A percentile compares a stretch with the other conserved stretches of the same genome.
These are phyloP conservation scores for Cherax quadricarinatus DNA, from an alignment of 1,140 invertebrate species.

Conservation along the genomic window DNA sequence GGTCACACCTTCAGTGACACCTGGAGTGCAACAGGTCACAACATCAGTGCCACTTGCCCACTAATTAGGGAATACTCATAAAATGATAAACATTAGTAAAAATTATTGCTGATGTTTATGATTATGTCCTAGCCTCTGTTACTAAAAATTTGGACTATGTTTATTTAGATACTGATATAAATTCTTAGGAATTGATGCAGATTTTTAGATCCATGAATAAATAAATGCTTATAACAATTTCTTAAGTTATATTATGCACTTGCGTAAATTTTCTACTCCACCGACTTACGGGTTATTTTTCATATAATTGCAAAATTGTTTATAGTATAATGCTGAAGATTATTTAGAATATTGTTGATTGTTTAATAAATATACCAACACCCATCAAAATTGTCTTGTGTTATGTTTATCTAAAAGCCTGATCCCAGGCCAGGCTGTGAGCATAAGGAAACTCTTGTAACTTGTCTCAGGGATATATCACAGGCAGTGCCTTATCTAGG, in stretches of 20 bases:
- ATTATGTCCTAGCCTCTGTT: background rate
- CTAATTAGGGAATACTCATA: conserved; percentile 3
- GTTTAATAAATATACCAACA: conserved; percentile 62
- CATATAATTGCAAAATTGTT: conserved; percentile 52
- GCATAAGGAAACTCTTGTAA: too few relatives aligned
- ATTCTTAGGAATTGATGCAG: background rate
- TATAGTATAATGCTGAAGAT: conserved; percentile 54
- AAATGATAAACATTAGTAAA: background rate
- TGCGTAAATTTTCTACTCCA: conserved; percentile 47
- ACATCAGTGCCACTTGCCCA: background rate
- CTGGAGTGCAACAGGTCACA: too few relatives aligned
- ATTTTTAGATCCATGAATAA: background rate
- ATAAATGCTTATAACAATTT: background rate
- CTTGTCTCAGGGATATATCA: too few relatives aligned
- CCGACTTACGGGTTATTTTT: conserved; percentile 63
- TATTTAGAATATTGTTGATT: conserved; percentile 58
- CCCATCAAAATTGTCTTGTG: background rate
- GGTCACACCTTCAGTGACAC: too few relatives aligned
- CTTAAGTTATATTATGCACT: background rate
- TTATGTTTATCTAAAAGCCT: background rate
- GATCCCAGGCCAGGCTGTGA: too few relatives aligned
- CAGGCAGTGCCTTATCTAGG: too few relatives aligned
- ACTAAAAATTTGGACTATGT: background rate
- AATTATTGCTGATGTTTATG: background rate
- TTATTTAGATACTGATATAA: background rate